Percentiles rank a stretch among this genome's conserved stretches.
Conservation (phyloP, 2,113 vertebrate species). For the Tretioscincus oriximinensis region DNA sequence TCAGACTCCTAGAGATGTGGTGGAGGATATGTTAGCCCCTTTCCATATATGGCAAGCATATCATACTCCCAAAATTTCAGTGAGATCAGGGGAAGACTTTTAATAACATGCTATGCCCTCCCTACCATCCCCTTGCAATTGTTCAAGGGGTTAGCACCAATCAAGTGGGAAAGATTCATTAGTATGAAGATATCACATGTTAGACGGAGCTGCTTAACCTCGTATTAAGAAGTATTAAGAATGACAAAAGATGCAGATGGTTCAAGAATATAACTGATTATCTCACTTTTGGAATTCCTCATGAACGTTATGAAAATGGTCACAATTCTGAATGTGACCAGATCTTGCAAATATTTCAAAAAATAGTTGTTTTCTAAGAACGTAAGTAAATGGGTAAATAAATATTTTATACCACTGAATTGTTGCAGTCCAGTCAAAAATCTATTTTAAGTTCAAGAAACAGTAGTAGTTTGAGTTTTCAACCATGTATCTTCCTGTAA, state of each 20-base stretch:
- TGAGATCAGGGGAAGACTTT: no score
- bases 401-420: not conserved
- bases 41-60: no score
- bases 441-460: slow-evolving; percentile 1
- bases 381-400: no score
- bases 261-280: not conserved
- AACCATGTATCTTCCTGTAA: slow-evolving; percentile 1
- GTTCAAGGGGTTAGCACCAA: no score
- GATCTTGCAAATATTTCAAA: not conserved
- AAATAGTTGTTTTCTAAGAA: not conserved
- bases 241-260: not conserved
- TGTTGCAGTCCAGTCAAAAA: not conserved
- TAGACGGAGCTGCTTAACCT: not conserved
- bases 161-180: not conserved
- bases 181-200: slow-evolving; percentile 9
- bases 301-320: not conserved
- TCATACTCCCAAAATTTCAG: no score
- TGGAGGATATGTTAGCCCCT: no score
- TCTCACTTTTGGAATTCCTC: not conserved
- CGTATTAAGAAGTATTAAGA: not conserved
- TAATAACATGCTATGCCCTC: no score
- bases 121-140: no score
- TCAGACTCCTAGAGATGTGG: no score
- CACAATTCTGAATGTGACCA: no score
- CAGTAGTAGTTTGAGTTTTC: not conserved